These are phyloP conservation scores for Sarcophaga subvicina DNA, from an alignment of 2,888 invertebrate species.

Conservation along the genomic window DNA sequence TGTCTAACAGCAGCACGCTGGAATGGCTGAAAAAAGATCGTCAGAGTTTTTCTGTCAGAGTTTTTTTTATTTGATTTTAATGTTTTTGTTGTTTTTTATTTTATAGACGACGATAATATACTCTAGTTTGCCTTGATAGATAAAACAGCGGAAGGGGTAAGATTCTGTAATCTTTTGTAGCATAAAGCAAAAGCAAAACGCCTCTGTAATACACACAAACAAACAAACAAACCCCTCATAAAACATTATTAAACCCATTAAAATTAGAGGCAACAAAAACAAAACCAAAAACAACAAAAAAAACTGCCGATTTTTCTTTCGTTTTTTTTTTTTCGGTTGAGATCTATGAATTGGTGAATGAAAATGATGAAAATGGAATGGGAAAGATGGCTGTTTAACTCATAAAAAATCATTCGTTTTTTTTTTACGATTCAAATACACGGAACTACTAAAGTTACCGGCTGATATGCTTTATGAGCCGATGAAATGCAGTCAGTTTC, in stretches of 20 bases:
- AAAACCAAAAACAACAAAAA: neutral
- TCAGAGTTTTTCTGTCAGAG: too few species aligned
- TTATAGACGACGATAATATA: too few species aligned
- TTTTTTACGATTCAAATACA: constrained; percentile 7
- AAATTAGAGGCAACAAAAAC: too few species aligned
- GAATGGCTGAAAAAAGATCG: too few species aligned
- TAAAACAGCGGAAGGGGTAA: neutral
- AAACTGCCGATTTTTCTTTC: constrained; percentile 69
- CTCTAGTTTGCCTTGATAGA: too few species aligned
- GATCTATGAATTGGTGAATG: constrained; percentile 25
- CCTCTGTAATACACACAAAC: constrained; percentile 53
- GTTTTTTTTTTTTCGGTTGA: constrained; percentile 2
- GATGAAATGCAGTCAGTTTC: constrained; percentile 52
- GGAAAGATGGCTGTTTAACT: neutral
- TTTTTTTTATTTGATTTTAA: too few species aligned
- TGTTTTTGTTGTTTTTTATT: neutral
- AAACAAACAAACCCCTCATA: neutral
- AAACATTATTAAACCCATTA: constrained; percentile 71
- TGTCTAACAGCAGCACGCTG: neutral
- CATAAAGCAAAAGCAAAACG: constrained; percentile 26
- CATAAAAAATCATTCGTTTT: neutral
- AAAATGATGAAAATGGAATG: constrained; percentile 30
- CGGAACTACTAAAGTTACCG: neutral
- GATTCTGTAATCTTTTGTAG: neutral
- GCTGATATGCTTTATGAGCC: constrained; percentile 44